These are phyloP conservation scores for Pachypsylla venusta DNA, from an alignment of 1,140 invertebrate species.

Conservation along the genomic window DNA sequence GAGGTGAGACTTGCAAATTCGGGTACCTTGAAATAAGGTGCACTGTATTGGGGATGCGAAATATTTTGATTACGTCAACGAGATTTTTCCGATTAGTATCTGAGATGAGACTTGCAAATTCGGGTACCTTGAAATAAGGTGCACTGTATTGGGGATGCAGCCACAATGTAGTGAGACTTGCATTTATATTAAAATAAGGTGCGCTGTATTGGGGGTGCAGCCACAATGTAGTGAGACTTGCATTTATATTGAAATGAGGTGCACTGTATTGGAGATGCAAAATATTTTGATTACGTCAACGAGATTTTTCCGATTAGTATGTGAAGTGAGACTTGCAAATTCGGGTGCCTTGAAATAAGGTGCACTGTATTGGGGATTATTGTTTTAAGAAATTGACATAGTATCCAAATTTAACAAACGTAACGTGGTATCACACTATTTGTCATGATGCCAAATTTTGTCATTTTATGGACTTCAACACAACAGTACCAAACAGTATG, in stretches of 20 bases:
- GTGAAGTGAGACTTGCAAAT: slow-evolving; percentile 52
- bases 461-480: no score
- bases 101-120: no score
- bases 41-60: neutral
- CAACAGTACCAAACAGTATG: no score
- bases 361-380: no score
- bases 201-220: neutral
- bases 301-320: slow-evolving; percentile 55
- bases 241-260: neutral
- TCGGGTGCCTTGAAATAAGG: no score
- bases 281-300: slow-evolving; percentile 44
- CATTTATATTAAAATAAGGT: neutral
- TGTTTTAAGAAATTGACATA: no score
- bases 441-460: no score
- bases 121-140: no score
- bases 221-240: slow-evolving; percentile 40
- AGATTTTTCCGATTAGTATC: slow-evolving; percentile 58
- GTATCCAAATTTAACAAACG: no score
- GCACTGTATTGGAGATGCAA: neutral
- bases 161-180: slow-evolving; percentile 40
- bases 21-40: neutral
- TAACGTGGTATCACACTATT: no score
- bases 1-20: slow-evolving; percentile 35
- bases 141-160: no score
- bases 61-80: slow-evolving; percentile 44